Conservation (phyloP, 2,888 invertebrate species). For the Plusia festucae region DNA sequence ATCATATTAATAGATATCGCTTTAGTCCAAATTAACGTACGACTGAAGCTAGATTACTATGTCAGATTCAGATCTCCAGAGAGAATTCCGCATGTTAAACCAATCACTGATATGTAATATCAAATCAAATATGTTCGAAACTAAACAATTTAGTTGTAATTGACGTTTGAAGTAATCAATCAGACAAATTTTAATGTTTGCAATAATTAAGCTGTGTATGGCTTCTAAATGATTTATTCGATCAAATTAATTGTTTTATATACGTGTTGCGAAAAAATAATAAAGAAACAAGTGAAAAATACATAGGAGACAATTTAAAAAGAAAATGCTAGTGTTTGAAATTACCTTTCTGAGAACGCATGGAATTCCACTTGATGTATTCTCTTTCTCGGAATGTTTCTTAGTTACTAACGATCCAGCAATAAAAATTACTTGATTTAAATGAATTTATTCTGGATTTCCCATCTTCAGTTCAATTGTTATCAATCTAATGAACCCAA, state of each 20-base stretch:
- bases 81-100: conserved; percentile 38
- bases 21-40: conserved; percentile 23
- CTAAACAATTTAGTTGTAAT: conserved; percentile 10
- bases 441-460: conserved; percentile 24
- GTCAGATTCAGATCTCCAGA: conserved; percentile 32
- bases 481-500: conserved; percentile 37
- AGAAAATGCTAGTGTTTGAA: not conserved
- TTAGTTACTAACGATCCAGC: conserved; percentile 1
- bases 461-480: conserved; percentile 35
- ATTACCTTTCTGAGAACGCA: not conserved
- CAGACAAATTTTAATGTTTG: not conserved
- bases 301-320: not conserved
- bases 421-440: conserved; percentile 34
- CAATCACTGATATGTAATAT: conserved; percentile 27
- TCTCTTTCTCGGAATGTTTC: not conserved
- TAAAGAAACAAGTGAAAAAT: not conserved
- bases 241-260: not conserved
- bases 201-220: not conserved
- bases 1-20: conserved; percentile 27
- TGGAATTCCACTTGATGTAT: not conserved
- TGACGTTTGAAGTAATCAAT: conserved; percentile 3
- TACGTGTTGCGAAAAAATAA: not conserved
- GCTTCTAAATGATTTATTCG: not conserved
- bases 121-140: conserved; percentile 19
- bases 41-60: conserved; percentile 31